phyloP scores from a whole-genome alignment of 2,113 vertebrate genomes.

The Oryzias javanicus region DNA sequence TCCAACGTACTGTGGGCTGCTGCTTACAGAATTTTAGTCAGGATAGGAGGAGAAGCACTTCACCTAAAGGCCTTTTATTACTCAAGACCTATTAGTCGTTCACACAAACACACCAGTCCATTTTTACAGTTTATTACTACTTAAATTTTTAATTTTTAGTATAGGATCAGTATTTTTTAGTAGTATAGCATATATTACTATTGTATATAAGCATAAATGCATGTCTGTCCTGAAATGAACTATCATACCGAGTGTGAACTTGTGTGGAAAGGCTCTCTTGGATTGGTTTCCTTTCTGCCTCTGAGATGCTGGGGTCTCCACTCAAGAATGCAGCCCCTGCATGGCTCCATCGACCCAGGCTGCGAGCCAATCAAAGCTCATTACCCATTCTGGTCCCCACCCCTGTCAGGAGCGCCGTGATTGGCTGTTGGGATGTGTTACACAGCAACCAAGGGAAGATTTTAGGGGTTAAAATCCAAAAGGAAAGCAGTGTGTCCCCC shows the following conservation, averaged over 20 bases:
- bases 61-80: conserved; percentile 13
- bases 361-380: conserved; percentile 55
- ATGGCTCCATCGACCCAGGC: conserved; percentile 32
- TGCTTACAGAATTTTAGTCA: conserved; percentile 40
- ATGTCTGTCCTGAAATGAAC: conserved; percentile 31
- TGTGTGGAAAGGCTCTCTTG: conserved; percentile 61
- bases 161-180: too few relatives aligned
- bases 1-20: conserved; percentile 27
- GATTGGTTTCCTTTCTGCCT: conserved; percentile 20
- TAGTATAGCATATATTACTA: too few relatives aligned
- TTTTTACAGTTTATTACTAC: too few relatives aligned
- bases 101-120: conserved; percentile 11
- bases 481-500: conserved; percentile 14
- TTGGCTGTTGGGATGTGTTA: conserved; percentile 36
- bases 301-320: conserved; percentile 24
- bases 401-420: conserved; percentile 44
- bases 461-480: conserved; percentile 42
- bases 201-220: conserved; percentile 51
- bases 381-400: conserved; percentile 44
- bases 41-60: conserved; percentile 42
- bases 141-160: too few relatives aligned
- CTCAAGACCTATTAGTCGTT: conserved; percentile 13
- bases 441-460: conserved; percentile 26
- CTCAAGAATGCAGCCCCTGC: conserved; percentile 30
- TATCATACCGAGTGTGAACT: conserved; percentile 38